These are phyloP conservation scores for Sycobia sp. DNA, from an alignment of 1,140 invertebrate species.

Conservation along the genomic window DNA sequence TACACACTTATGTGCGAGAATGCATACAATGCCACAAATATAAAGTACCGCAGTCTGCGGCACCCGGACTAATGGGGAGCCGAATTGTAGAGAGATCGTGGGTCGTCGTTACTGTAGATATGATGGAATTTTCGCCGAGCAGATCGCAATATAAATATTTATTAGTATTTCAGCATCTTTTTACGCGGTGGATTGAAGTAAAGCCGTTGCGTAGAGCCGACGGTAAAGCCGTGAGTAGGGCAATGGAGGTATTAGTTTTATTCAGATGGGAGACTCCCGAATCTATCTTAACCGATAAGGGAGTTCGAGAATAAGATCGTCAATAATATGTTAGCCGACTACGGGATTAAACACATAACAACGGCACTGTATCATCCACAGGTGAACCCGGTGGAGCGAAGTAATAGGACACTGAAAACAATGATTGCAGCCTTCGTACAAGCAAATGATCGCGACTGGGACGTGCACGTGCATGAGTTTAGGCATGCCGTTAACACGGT, in stretches of 20 bases:
- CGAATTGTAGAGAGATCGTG: constrained; percentile 17
- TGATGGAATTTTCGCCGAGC: constrained; percentile 27
- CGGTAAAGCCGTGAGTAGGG: not conserved
- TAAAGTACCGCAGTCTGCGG: not conserved
- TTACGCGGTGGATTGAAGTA: constrained; percentile 29
- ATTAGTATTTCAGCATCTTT: constrained; percentile 29
- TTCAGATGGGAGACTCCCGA: constrained; percentile 27
- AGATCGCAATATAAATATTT: constrained; percentile 9
- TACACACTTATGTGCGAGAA: not conserved
- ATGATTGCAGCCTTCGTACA: constrained; percentile 4
- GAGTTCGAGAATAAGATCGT: constrained; percentile 21
- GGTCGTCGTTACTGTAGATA: constrained; percentile 21
- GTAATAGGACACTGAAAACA: constrained; percentile 11
- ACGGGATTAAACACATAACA: not conserved
- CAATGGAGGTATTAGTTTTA: constrained; percentile 12
- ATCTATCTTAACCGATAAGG: constrained; percentile 16
- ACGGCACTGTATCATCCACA: constrained; percentile 12
- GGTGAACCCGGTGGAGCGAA: constrained; percentile 11
- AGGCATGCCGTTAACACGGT: constrained; percentile 10
- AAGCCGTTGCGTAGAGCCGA: not conserved
- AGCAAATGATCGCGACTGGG: constrained; percentile 1
- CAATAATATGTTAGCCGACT: not conserved
- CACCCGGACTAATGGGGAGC: not conserved
- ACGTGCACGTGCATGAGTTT: constrained; percentile 10
- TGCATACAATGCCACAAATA: not conserved